Percentiles rank a stretch among this genome's conserved stretches.
These are phyloP conservation scores for Himalopsyche kuldschensis DNA, from an alignment of 2,888 invertebrate species.

Conservation along the genomic window DNA sequence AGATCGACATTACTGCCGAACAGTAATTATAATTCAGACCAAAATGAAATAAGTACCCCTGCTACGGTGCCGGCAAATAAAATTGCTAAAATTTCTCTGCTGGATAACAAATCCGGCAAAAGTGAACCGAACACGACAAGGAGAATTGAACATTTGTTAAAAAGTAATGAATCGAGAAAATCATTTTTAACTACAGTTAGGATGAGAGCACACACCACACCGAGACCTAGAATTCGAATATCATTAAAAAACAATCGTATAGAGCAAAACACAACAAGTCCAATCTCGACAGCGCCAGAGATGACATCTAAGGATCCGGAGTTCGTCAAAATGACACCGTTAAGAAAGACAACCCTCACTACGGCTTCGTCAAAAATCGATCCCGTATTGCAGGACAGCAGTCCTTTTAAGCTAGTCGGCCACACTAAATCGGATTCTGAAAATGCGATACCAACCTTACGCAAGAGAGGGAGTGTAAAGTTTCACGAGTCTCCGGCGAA, in stretches of 20 bases:
- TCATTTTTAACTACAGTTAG: slow-evolving; percentile 42
- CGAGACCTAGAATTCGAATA: slow-evolving; percentile 39
- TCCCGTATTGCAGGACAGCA: slow-evolving; percentile 53
- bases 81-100: slow-evolving; percentile 7
- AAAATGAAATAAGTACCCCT: slow-evolving; percentile 27
- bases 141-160: slow-evolving; percentile 23
- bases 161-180: slow-evolving; percentile 37
- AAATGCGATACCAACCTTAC: slow-evolving; percentile 54
- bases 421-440: slow-evolving; percentile 53
- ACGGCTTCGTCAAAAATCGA: slow-evolving; percentile 57
- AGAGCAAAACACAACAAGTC: slow-evolving; percentile 39
- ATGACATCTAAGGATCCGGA: slow-evolving; percentile 33
- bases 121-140: slow-evolving; percentile 8
- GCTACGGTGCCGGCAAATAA: slow-evolving; percentile 18
- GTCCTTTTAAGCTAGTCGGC: slow-evolving; percentile 51
- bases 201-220: slow-evolving; percentile 39
- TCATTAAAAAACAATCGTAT: slow-evolving; percentile 46
- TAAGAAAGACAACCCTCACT: slow-evolving; percentile 43
- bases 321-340: slow-evolving; percentile 34
- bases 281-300: slow-evolving; percentile 9
- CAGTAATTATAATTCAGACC: slow-evolving; percentile 5
- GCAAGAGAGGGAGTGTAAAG: slow-evolving; percentile 58
- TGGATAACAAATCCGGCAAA: slow-evolving; percentile 9
- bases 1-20: background rate
- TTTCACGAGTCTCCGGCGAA: slow-evolving; percentile 44